Conservation (phyloP, 1,140 invertebrate species). For the Cardiocondyla obscurior region DNA sequence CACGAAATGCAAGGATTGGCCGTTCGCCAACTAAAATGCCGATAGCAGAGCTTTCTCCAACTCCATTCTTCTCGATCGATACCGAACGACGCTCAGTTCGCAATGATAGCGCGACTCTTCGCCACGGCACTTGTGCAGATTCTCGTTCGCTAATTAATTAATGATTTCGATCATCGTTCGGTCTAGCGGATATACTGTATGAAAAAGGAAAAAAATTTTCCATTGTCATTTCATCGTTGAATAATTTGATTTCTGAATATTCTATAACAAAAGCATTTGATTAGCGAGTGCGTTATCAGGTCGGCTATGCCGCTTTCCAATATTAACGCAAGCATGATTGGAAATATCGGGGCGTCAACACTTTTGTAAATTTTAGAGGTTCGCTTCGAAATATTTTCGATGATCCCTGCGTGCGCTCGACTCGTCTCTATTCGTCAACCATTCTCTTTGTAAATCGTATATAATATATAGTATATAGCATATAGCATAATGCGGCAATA, state of each 20-base stretch:
- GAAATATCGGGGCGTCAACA: background rate
- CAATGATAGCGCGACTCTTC: background rate
- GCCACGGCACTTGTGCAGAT: background rate
- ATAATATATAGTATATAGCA: background rate
- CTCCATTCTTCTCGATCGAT: slow-evolving; percentile 60
- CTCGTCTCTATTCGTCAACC: background rate
- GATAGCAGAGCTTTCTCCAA: slow-evolving; percentile 42
- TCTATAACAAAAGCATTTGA: background rate
- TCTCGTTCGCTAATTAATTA: background rate
- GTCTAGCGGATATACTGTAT: too few species aligned
- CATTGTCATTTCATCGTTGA: background rate
- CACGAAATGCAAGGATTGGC: slow-evolving; percentile 31
- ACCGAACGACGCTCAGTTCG: slow-evolving; percentile 13
- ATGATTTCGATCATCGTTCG: background rate
- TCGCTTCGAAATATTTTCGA: background rate
- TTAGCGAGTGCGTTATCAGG: background rate
- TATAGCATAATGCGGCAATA: background rate
- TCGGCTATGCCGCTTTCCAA: background rate
- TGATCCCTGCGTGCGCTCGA: background rate
- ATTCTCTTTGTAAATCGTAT: background rate
- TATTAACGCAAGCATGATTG: background rate
- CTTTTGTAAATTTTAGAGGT: background rate
- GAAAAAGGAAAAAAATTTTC: background rate
- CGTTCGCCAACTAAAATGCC: slow-evolving; percentile 52
- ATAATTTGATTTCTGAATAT: background rate